Base-by-base conservation (phyloP, 2,888 invertebrate species). In the Villa cingulata region DNA sequence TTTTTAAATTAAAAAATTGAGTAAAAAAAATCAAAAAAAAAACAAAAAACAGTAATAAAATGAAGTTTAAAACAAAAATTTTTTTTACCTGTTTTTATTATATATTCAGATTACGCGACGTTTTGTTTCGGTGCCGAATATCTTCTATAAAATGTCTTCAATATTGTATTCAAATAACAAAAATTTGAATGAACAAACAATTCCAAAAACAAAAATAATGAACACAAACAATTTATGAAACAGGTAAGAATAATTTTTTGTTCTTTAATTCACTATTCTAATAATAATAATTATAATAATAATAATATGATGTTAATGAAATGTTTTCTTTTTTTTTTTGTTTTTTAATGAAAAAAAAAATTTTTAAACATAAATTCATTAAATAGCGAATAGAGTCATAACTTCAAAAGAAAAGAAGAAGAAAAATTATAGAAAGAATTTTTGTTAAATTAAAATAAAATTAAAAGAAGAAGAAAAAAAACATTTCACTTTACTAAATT, bases 71-170 rank as follows among this genome's bases (percentile, higher is more conserved):
- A 48, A 45, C 39, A 42, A 12, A 23, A 32, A 65, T 66, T 67
- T n/a, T 64, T 64, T 65, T 63, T 60, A 59, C 58, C 57, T 58
- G 64, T 66, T 62, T 60, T 59, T 62, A 61, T 23, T 62, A 61
- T n/a, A n/a, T 59, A 59, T 65, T 63, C 65, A 68, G 68, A 68
- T 65, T 68, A 68, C 62, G 67, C 67, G 59, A 68, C 67, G 63
- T 68, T 68, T 68, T 68, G 68, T 68, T 68, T 68, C 65, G 67
- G 67, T 59, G 67, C 68, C 57, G 67, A 68, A 62, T 68, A 68
- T 64, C 68, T 68, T 59, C 68, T 68, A 61, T 68, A 68, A 64
- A 61, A 32, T 32, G 29, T 32, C 61, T 55, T 54, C 56, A 56
- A n/a, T n/a, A n/a, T 54, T 52, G 53, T 54, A 45, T 27, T 9